Conservation (phyloP, 2,113 vertebrate genomes). For the Coptodon rendalli region DNA sequence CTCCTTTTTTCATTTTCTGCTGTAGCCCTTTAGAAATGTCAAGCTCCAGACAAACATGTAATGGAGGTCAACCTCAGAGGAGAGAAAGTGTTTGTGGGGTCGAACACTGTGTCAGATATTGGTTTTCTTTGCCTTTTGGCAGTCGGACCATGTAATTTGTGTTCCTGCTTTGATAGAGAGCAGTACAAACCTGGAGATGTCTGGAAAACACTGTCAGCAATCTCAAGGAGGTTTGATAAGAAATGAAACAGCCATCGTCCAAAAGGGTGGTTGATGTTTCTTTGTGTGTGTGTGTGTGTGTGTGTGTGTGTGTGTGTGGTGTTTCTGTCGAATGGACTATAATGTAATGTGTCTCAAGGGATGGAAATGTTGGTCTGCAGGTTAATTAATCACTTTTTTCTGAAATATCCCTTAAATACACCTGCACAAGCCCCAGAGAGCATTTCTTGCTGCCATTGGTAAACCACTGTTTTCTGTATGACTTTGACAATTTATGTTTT, state of each 20-base stretch:
- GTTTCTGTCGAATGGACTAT: not conserved
- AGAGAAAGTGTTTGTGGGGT: slow-evolving; percentile 6
- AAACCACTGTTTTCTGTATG: not conserved
- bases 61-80: slow-evolving; percentile 46
- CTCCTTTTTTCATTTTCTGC: slow-evolving; percentile 33
- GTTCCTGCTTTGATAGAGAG: slow-evolving; percentile 9
- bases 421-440: not conserved
- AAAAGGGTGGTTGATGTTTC: not conserved
- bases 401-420: not conserved
- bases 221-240: not conserved
- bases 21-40: slow-evolving; percentile 58
- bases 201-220: not conserved
- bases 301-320: not conserved
- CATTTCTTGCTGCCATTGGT: not conserved
- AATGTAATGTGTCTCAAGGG: not conserved
- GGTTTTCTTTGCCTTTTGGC: not conserved
- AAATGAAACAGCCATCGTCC: not conserved
- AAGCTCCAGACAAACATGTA: slow-evolving; percentile 42
- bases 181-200: not conserved
- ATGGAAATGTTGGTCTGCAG: not conserved
- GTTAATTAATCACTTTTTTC: not conserved
- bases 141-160: not conserved
- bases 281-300: not conserved
- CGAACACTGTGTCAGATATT: not conserved
- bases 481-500: not conserved